Base-by-base conservation (phyloP, 2,113 vertebrate genomes). In the Asarcornis scutulata region DNA sequence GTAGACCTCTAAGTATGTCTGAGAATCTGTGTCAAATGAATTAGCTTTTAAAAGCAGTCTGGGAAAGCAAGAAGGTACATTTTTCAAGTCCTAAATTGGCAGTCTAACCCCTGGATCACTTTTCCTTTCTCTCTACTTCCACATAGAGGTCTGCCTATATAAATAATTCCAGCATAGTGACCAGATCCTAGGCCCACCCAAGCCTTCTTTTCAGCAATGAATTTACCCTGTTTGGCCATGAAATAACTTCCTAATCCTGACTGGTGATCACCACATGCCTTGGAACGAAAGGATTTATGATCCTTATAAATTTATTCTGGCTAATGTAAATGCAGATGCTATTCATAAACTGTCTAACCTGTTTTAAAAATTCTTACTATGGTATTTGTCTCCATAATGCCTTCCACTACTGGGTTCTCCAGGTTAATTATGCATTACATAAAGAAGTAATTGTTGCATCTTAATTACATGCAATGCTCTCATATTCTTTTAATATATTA, bases 51-150 rank as follows among this genome's bases (percentile, higher is more conserved):
- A 95, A 95, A 87, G 77, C 26, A 92, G 68, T 9, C 55, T 46
- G 9, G 31, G 38, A 83, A 92, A 86, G 86, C 42, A 94, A 79
- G 81, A 79, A 89, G 44, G 8, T 66, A 71, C 85, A 94, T 66
- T 69, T 89, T 89, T 95, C 71, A 92, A 85, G 71, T 76, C 66
- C 50, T 79, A 91, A 94, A 87, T 83, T 95, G 81, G 62, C 50
- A 89, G 36, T 25, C 58, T 89, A 91, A 93, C 89, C 62, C 38
- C 44, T 69, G 66, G 58, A 62, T 73, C 66, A 34, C 40, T 83
- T 89, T 73, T 87, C 60, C 58, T 76, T 32, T 48, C 34, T 58
- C 34, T 79, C 34, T 72, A 68, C 55, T 91, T 90, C 58, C 38
- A 79, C 44, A 83, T 85, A 66, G 60, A 93, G 83, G 15, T 94